These are phyloP conservation scores for Puffinus mauretanicus DNA, from an alignment of 2,113 vertebrate species.

Conservation along the genomic window DNA sequence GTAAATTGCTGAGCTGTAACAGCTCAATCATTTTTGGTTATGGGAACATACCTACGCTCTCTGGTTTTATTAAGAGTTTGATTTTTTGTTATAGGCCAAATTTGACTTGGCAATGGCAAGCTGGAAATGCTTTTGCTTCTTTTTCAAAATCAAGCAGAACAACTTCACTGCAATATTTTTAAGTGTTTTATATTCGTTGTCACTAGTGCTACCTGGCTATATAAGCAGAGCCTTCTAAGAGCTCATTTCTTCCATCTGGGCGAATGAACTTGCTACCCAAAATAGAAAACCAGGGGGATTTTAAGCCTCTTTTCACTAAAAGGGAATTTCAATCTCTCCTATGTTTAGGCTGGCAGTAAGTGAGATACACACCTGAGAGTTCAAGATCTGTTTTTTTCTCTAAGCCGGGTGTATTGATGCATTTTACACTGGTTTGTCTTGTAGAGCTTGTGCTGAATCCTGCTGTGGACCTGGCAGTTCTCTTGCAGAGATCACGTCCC, in stretches of 20 bases:
- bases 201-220: not conserved
- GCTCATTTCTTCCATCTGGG: not conserved
- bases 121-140: not conserved
- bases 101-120: not conserved
- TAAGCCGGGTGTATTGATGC: not conserved
- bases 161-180: not conserved
- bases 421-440: not conserved
- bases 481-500: not conserved
- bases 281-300: not conserved
- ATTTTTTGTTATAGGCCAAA: slow-evolving; percentile 26
- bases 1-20: slow-evolving; percentile 15
- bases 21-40: slow-evolving; percentile 17
- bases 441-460: not conserved
- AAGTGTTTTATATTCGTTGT: not conserved
- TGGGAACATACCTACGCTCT: not conserved
- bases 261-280: not conserved
- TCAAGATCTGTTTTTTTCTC: not conserved
- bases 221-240: not conserved
- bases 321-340: not conserved
- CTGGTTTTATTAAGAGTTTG: slow-evolving; percentile 24
- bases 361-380: not conserved
- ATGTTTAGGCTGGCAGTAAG: not conserved
- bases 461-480: not conserved
- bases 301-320: not conserved
- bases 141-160: not conserved